These are phyloP conservation scores for Podiceps cristatus DNA, from an alignment of 2,113 vertebrate genomes.

Conservation along the genomic window DNA sequence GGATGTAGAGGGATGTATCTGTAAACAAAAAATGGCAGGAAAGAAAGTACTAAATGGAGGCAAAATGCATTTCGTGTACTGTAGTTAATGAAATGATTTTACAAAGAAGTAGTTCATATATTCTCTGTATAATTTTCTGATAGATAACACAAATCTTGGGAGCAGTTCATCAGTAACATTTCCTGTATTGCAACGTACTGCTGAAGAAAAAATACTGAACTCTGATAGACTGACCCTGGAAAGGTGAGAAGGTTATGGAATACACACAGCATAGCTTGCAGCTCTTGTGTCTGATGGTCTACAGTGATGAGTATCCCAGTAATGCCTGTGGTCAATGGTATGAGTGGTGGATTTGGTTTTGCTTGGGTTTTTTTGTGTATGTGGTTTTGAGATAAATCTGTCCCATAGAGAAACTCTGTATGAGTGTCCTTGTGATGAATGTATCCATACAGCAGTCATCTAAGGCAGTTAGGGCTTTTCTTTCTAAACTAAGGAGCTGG, in stretches of 20 bases:
- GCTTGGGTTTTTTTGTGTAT: not conserved
- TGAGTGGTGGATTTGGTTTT: not conserved
- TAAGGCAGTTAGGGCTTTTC: not conserved
- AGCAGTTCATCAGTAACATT: conserved; percentile 77
- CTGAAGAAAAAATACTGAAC: conserved; percentile 79
- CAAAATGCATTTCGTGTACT: not conserved
- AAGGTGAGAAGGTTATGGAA: conserved; percentile 77
- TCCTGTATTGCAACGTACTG: conserved; percentile 76
- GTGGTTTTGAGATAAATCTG: not conserved
- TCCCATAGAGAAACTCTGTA: not conserved
- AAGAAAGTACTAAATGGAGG: not conserved
- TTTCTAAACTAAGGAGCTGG: not conserved
- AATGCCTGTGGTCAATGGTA: not conserved
- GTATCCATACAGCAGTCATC: not conserved
- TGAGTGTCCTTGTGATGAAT: not conserved
- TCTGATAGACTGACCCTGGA: conserved; percentile 87
- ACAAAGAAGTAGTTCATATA: not conserved
- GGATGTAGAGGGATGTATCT: not conserved
- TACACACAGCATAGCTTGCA: accelerated
- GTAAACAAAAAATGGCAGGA: not conserved
- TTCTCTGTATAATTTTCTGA: not conserved
- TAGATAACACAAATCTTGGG: conserved; percentile 65
- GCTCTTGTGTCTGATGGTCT: not conserved
- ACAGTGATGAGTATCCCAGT: accelerated
- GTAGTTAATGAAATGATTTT: not conserved